Base-by-base conservation (phyloP, 2,888 invertebrate species). In the Chrysotoxum bicinctum region DNA sequence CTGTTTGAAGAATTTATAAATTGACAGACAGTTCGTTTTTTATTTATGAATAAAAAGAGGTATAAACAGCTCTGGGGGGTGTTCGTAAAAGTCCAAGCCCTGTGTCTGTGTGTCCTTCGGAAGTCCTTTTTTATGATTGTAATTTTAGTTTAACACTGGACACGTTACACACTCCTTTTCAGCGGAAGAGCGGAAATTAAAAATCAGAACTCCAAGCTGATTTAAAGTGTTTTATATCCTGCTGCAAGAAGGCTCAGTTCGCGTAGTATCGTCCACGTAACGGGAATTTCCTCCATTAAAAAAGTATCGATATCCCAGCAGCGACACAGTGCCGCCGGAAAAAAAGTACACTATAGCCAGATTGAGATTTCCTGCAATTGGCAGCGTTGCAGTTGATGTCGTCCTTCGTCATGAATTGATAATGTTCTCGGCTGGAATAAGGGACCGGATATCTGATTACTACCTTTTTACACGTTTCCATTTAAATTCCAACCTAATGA, bases 391-490 rank as follows among this genome's bases (percentile, higher is more conserved):
- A 68, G 76, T 60, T 73, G 35, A 37, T 37, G 85, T 80, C 76
- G 54, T 77, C 77, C 81, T 62, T 81, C 77, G 54, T 64, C 75
- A 76, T 77, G 83, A 83, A 64, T 54, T 75, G 74, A 74, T 76
- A 80, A 87, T 87, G 87, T 75, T 68, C 60, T 78, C 72, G 74
- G 64, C 40, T 64, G 30, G 56, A 50, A 77, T 69, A 81, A 83
- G 78, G 72, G 60, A 75, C 64, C 75, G 87, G 87, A 87, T 78
- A 87, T 87, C 82, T 72, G 80, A 87, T 87, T 83, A 87, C 72
- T 78, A 78, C 50, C 76, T 72, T 80, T 82, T 79, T 78, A 72
- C 81, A 81, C 84, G 48, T 81, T 74, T 72, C 73, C 64, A 69
- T 77, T 74, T 68, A 45, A 76, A 58, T 82, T 72, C 64, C 43